Evolutionary conservation across 1,140 invertebrate species (phyloP).

Genomic region (Doryteuthis pealeii): DNA sequence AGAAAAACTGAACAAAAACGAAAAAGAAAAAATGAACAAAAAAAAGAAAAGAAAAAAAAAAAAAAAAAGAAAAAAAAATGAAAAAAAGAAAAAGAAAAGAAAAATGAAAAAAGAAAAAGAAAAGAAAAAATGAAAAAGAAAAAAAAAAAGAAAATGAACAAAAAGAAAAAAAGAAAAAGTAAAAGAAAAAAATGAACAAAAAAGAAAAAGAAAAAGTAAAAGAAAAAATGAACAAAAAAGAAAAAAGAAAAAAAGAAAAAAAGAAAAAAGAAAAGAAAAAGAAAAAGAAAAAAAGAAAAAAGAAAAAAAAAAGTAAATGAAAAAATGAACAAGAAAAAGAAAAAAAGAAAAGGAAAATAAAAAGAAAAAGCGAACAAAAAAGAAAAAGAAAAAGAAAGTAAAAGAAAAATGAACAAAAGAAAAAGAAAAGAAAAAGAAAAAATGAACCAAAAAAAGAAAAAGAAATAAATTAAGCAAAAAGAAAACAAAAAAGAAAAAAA

Average conservation of each 20-base stretch:
- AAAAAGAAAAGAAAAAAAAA: neutral
- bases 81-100: neutral
- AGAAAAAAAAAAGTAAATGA: neutral
- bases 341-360: neutral
- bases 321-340: neutral
- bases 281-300: neutral
- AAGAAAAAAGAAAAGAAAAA: neutral
- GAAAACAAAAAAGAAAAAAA: too few species aligned
- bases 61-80: neutral
- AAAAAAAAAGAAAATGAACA: neutral
- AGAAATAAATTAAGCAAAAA: too few species aligned
- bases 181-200: neutral
- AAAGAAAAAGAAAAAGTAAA: too few species aligned
- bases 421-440: neutral
- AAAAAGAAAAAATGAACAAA: neutral
- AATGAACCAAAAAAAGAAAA: too few species aligned
- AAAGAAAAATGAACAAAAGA: neutral
- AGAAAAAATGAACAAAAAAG: too few species aligned
- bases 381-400: neutral
- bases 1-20: neutral
- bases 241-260: neutral
- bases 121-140: neutral
- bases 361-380: neutral
- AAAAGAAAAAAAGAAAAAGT: neutral
- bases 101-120: too few species aligned